These are phyloP conservation scores for Eulithis prunata DNA, from an alignment of 2,888 invertebrate species.

Conservation along the genomic window DNA sequence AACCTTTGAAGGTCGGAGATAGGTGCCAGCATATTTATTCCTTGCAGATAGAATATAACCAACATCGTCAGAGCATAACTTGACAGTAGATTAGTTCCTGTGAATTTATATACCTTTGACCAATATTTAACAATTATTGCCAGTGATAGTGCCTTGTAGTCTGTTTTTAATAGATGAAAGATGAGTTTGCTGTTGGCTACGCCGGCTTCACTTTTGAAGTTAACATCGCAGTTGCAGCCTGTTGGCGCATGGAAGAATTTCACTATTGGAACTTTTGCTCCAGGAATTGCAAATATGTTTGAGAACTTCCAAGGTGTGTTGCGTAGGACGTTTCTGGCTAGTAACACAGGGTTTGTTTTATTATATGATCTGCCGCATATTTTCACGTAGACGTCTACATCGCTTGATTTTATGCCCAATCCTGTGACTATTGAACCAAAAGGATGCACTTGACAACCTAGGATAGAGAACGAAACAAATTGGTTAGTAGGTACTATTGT, in stretches of 20 bases:
- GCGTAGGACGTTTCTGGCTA: slow-evolving; percentile 67
- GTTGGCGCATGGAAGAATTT: slow-evolving; percentile 87
- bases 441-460: slow-evolving; percentile 71
- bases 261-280: slow-evolving; percentile 90
- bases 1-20: slow-evolving; percentile 74
- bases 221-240: slow-evolving; percentile 87
- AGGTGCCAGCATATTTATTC: slow-evolving; percentile 82
- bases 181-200: slow-evolving; percentile 88
- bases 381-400: slow-evolving; percentile 88
- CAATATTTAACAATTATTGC: slow-evolving; percentile 90
- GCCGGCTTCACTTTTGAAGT: slow-evolving; percentile 87
- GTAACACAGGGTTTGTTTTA: slow-evolving; percentile 41
- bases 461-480: too few species aligned
- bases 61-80: slow-evolving; percentile 88
- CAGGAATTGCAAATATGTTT: slow-evolving; percentile 85
- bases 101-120: slow-evolving; percentile 86
- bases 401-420: slow-evolving; percentile 87
- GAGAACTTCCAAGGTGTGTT: slow-evolving; percentile 65
- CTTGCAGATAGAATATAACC: slow-evolving; percentile 89
- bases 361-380: slow-evolving; percentile 53
- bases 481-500: not conserved
- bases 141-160: slow-evolving; percentile 82
- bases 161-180: slow-evolving; percentile 80
- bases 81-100: slow-evolving; percentile 83
- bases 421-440: slow-evolving; percentile 91